Base-by-base conservation (phyloP, 2,888 invertebrate species). In the Lepidochitona cinerea region DNA sequence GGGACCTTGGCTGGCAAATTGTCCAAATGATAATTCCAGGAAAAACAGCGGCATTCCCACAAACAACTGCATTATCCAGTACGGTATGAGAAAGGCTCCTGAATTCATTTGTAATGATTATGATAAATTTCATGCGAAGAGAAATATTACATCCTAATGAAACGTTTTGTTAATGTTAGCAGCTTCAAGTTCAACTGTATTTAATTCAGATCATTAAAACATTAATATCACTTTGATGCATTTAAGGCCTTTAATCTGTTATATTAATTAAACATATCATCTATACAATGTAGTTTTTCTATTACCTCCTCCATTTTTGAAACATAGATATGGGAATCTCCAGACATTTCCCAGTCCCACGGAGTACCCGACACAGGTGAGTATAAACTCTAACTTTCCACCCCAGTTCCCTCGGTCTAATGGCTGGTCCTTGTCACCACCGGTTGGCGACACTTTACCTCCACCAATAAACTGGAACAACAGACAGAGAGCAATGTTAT, bases 11-110 rank as follows among this genome's bases (percentile, higher is more conserved):
- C 59, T 59, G 5, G 59, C 59, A 29, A 59, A 79, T 37, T 79
- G 79, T 32, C 79, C 79, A 64, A 79, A 77, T 12, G 86, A 0
- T 23, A 95, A 90, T 86, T 96, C 95, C 87, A 96, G 90, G 84
- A 93, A 94, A 89, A 95, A 96, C 82, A 96, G 93, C 4, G 95
- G 95, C 79, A 95, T 92, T 0, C 95, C 95, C 14, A 84, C 83
- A 64, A 80, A 76, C 12, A 82, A 41, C 74, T 87, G 80, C 74
- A 83, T 82, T 18, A 82, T 72, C 75, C 81, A 76, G 69, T 87
- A 87, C 0, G 87, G 86, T 12, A 87, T 82, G 14, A 87, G 80
- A 71, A 87, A 87, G 4, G 84, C 81, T 5, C 84, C 86, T 86
- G 59, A n/a, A n/a, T n/a, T n/a, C n/a, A n/a, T n/a, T n/a, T n/a